These are phyloP conservation scores for Ivindomyrus marchei DNA, from an alignment of 2,113 vertebrate genomes.

Conservation along the genomic window DNA sequence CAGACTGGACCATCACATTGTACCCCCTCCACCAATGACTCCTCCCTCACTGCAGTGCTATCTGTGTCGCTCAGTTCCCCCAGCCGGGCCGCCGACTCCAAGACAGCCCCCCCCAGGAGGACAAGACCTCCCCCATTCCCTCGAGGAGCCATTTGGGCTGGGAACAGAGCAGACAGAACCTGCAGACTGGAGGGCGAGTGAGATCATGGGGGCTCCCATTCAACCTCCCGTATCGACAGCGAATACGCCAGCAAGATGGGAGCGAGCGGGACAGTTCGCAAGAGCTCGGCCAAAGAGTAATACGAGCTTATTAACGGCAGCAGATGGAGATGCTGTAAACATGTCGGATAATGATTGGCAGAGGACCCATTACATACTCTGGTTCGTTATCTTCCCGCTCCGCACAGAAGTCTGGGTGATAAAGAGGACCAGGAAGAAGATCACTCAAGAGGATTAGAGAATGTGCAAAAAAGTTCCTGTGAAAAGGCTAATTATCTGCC, in stretches of 20 bases:
- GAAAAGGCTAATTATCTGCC: background rate
- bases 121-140: background rate
- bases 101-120: background rate
- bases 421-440: background rate
- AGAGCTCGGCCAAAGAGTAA: background rate
- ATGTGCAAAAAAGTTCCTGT: background rate
- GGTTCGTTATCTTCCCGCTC: background rate
- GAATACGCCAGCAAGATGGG: background rate
- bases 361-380: conserved; percentile 1
- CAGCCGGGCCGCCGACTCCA: background rate
- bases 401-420: background rate
- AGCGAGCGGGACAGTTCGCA: background rate
- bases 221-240: background rate
- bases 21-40: background rate
- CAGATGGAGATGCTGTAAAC: conserved; percentile 6
- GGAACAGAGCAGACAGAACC: background rate
- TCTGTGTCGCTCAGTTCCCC: background rate
- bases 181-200: background rate
- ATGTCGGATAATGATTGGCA: background rate
- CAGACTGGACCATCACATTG: background rate
- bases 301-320: background rate
- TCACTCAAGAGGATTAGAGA: background rate
- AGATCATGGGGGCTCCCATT: no score
- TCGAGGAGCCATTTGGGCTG: background rate
- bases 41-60: background rate